Base-by-base conservation (phyloP, 2,797 vertebrate genomes). In the Sphenodon punctatus region DNA sequence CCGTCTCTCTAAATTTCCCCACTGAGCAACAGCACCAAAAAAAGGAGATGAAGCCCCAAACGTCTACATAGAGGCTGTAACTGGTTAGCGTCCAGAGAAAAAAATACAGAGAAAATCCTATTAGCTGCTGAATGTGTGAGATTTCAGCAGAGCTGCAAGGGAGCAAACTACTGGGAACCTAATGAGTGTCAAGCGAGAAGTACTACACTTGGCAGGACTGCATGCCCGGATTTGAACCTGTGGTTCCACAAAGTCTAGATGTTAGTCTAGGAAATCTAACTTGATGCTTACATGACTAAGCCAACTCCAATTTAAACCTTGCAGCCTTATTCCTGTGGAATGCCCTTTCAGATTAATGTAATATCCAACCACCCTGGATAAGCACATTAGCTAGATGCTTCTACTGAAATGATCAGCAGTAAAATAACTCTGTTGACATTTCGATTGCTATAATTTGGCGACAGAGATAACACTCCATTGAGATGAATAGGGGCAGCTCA, bases 201-300 rank as follows among this genome's bases (percentile, higher is more conserved):
- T 56, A 81, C 49, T 87, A 70, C 68, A 72, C 73, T 79, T 60
- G 80, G 86, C 86, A 79, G 75, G 80, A 87, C 67, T 76, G 87
- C 36, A 80, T 89, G 91, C 91, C 92, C 92, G 88, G 46, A 70
- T 58, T 83, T 75, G 78, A 86, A 91, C 90, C 90, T 93, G 92
- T 60, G 93, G 84, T 94, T 93, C 91, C 92, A 92, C 84, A 78
- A 83, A 90, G 88, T 93, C 92, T 93, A 78, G 81, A 55, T 10
- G 58, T 88, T 85, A 67, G 88, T 85, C 87, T 89, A 75, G 83
- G 90, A 90, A 91, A 90, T 53, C 45, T 80, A 93, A 89, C 89
- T 90, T 94, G 90, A 87, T 92, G 88, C 87, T 77, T 89, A 75
- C 15, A 77, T 79, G 85, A 83, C 89, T 85, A 93, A 92, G 89